A percentile compares a stretch with the other conserved stretches of the same genome.
These are phyloP conservation scores for Crotophaga sulcirostris DNA, from an alignment of 2,113 vertebrate genomes.

Conservation along the genomic window DNA sequence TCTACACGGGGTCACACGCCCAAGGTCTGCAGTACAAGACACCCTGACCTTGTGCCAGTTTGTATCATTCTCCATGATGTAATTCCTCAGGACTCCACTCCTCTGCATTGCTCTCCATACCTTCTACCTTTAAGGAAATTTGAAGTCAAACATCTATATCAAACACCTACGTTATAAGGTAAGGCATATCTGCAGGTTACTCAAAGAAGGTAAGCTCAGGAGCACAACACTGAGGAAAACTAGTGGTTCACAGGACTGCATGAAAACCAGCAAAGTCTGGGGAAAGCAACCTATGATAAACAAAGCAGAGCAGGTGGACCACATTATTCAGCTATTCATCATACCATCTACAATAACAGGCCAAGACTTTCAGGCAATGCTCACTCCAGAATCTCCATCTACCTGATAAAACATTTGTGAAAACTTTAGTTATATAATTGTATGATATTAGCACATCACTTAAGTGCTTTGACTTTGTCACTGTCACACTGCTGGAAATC, in stretches of 20 bases:
- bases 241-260: neutral
- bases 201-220: neutral
- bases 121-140: neutral
- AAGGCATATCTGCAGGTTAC: neutral
- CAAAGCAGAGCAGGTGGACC: neutral
- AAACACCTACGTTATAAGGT: neutral
- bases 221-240: neutral
- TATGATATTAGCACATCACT: neutral
- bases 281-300: neutral
- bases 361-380: neutral
- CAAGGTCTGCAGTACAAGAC: neutral
- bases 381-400: neutral
- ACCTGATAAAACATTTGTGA: neutral
- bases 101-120: neutral
- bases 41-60: neutral
- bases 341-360: neutral
- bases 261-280: neutral
- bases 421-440: neutral
- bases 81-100: neutral
- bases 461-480: neutral
- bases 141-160: neutral
- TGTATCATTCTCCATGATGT: accelerated
- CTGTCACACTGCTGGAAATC: neutral
- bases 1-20: accelerated
- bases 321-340: neutral